Evolutionary conservation across 2,888 invertebrate genomes (phyloP), one percentile per base, ranked within the genome.

Genomic region (Pyrrhosoma nymphula): DNA sequence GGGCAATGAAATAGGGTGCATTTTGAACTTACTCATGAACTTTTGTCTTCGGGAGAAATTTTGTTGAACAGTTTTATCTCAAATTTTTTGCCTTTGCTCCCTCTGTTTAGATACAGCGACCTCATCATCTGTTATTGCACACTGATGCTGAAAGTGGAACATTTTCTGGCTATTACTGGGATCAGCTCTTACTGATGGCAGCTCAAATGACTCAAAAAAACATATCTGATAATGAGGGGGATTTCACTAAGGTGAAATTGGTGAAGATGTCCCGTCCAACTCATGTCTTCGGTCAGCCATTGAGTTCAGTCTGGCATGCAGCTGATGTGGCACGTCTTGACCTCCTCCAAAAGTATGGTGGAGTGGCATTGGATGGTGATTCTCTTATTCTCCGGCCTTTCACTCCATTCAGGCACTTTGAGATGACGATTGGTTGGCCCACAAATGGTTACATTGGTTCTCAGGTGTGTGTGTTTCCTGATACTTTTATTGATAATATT

Each of bases 351-450:
- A 95, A 96, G 95, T 96, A 96, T 95, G 97, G 97, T 30, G 97
- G 97, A 10, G 97, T 97, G 89, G 97, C 96, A 95, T 96, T 97
- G 56, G 97, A 97, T 95, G 96, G 96, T 30, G 97, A 97, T 95
- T 96, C 96, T 30, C 96, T 96, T 56, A 96, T 97, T 26, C 96
- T 97, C 12, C 96, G 96, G 88, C 96, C 96, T 4, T 96, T 97
- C 88, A 96, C 97, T 95, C 95, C 96, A 35, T 97, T 96, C 95
- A 96, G 96, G 56, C 96, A 96, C 95, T 97, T 96, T 95, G 97
- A 97, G 96, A 96, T 97, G 96, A 96, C 96, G 23, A 95, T 97
- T 26, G 97, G 97, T 8, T 97, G 97, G 97, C 96, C 97, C 0
- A 95, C 96, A 12, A 96, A 96, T 39, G 96, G 96, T 69, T 96